Conservation (phyloP, 2,888 invertebrate genomes). For the Hofmannophila pseudospretella region DNA sequence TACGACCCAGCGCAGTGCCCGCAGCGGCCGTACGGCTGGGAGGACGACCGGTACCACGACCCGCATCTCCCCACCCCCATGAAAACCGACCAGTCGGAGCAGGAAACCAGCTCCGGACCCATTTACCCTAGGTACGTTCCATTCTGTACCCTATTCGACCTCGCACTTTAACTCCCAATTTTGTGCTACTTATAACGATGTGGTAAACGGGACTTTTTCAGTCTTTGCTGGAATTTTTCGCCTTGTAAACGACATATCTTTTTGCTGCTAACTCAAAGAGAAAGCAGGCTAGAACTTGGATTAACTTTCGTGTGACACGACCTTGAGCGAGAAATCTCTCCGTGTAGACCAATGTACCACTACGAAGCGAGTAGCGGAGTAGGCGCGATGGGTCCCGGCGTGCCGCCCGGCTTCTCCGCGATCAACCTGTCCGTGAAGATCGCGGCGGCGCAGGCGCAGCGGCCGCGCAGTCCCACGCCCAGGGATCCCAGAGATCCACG, state of each 20-base stretch:
- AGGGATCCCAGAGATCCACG: slow-evolving; percentile 87
- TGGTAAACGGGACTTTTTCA: slow-evolving; percentile 63
- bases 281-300: too few species aligned
- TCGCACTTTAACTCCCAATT: background rate
- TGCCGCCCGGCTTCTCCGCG: slow-evolving; percentile 87
- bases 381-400: slow-evolving; percentile 82
- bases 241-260: too few species aligned
- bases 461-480: slow-evolving; percentile 85
- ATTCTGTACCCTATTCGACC: background rate
- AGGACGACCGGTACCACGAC: slow-evolving; percentile 79
- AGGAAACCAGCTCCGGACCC: slow-evolving; percentile 82
- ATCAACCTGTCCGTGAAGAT: slow-evolving; percentile 92
- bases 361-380: slow-evolving; percentile 80
- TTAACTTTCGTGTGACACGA: background rate
- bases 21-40: slow-evolving; percentile 73
- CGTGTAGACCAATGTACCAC: slow-evolving; percentile 87
- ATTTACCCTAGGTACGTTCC: slow-evolving; percentile 83
- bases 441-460: slow-evolving; percentile 84
- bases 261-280: too few species aligned
- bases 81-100: slow-evolving; percentile 84
- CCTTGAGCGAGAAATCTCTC: slow-evolving; percentile 11
- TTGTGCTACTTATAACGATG: slow-evolving; percentile 33
- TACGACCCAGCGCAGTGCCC: slow-evolving; percentile 73
- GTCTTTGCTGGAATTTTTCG: too few species aligned
- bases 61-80: slow-evolving; percentile 77